phyloP scores from a whole-genome alignment of 2,797 vertebrate species.

The Anguilla megastoma region DNA sequence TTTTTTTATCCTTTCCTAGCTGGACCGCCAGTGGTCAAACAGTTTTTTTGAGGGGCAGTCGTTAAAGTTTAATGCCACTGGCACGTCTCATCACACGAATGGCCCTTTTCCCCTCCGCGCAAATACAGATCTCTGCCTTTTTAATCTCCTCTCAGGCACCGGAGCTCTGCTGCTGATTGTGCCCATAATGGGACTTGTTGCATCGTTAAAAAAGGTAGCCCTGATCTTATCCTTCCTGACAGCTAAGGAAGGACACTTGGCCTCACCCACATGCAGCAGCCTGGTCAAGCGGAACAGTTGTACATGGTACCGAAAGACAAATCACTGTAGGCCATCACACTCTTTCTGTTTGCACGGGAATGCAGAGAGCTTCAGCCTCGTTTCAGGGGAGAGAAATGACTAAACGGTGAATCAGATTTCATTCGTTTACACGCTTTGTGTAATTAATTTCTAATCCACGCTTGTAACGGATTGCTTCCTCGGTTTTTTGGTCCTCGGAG shows the following conservation, averaged over 20 bases:
- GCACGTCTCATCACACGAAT: constrained; percentile 36
- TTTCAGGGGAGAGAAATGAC: neutral
- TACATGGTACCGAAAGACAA: neutral
- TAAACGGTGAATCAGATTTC: neutral
- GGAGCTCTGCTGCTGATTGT: constrained; percentile 30
- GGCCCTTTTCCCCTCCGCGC: constrained; percentile 37
- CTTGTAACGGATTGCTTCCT: neutral
- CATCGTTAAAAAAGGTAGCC: constrained; percentile 35
- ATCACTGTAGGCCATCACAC: neutral
- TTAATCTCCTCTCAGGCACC: constrained; percentile 34
- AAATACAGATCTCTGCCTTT: constrained; percentile 41
- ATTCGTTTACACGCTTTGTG: neutral
- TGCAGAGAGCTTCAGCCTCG: no score
- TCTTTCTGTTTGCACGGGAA: neutral
- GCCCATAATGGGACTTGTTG: constrained; percentile 51
- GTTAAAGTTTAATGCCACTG: constrained; percentile 38
- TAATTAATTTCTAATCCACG: constrained; percentile 5
- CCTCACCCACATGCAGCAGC: constrained; percentile 39
- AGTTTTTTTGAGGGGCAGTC: neutral
- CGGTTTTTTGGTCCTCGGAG: no score
- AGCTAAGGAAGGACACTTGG: constrained; percentile 51
- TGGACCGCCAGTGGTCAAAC: neutral
- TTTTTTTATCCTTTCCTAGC: neutral
- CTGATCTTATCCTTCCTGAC: constrained; percentile 58
- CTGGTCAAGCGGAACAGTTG: constrained; percentile 49